Evolutionary conservation across 2,888 invertebrate species (phyloP).

Genomic region (Dermolepida albohirtum): DNA sequence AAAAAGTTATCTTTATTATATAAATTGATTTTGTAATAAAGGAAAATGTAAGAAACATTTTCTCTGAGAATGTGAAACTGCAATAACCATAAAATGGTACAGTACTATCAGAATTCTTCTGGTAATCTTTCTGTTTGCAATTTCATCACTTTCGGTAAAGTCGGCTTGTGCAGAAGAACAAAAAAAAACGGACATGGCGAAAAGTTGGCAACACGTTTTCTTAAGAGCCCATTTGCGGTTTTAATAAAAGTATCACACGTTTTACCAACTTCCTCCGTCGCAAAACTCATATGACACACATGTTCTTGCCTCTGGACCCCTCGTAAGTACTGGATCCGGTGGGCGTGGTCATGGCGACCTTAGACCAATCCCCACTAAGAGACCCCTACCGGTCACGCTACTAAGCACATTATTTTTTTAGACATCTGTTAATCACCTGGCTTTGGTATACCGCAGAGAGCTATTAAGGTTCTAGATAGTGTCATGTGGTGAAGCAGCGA

Average conservation of each 20-base stretch:
- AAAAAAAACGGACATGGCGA: constrained; percentile 20
- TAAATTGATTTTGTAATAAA: constrained; percentile 20
- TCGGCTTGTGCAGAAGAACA: constrained; percentile 3
- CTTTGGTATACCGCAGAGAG: constrained; percentile 56
- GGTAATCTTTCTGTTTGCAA: constrained; percentile 27
- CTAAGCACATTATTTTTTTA: constrained; percentile 55
- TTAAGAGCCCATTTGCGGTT: constrained; percentile 50
- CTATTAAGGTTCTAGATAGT: constrained; percentile 55
- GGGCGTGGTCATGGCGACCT: constrained; percentile 37
- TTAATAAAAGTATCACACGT: constrained; percentile 50
- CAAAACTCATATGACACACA: constrained; percentile 39
- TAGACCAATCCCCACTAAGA: constrained; percentile 48
- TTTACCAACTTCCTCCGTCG: constrained; percentile 47
- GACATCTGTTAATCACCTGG: constrained; percentile 62
- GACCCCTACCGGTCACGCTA: constrained; percentile 51
- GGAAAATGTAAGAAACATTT: constrained; percentile 2
- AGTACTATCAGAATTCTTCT: constrained; percentile 17
- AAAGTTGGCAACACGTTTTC: constrained; percentile 46
- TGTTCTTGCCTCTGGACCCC: constrained; percentile 29
- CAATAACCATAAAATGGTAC: constrained; percentile 36
- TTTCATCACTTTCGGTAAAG: constrained; percentile 40
- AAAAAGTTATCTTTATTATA: neutral
- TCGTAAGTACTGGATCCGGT: constrained; percentile 27
- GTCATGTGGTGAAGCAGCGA: constrained; percentile 46
- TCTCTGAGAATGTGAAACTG: constrained; percentile 22